Base-by-base conservation (phyloP, 1,140 invertebrate species). In the Macrobrachium rosenbergii region DNA sequence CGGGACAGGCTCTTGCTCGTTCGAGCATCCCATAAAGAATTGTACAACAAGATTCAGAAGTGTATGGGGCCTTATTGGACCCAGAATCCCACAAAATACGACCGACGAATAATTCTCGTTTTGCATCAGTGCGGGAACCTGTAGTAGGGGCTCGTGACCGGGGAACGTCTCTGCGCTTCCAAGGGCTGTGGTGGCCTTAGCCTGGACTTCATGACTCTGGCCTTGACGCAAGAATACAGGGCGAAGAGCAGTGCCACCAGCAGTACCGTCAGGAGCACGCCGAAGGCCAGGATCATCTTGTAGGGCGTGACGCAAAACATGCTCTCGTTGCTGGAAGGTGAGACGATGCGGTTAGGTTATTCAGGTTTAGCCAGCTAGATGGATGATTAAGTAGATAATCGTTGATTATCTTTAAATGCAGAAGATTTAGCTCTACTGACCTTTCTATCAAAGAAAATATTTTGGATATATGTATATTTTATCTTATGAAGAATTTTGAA, bases 221-320 rank as follows among this genome's bases (percentile, higher is more conserved):
- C 84, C 84, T 63, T 92, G 77, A 95, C 93, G 64, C 95, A 91
- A 2, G 94, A 94, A 28, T 93, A 93, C 81, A 95, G 93, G 17
- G 94, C 94, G 6, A 95, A 93, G 23, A 94, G 93, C 2, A 95
- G 93, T 2, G 95, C 95, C 59, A 94, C 92, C 6, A 95, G 91
- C 90, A 95, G 95, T 76, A 95, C 94, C 7, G 95, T 90, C 14
- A 95, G 94, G 87, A 95, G 91, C 0, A 95, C 91, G 87, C 94
- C 95, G 88, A 95, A 95, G 0, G 95, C 93, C 52, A 95, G 92
- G 11, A 95, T 94, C 93, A 95, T 94, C 92, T 95, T 95, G 5
- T 95, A 94, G 8, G 95, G 93, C 37, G 95, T 95, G 78, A 95
- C 91, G 89, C 95, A 95, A n/a, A 95, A 93, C n/a, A 94, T 93